Evolutionary conservation across 2,888 invertebrate genomes (phyloP), one percentile per base, ranked within the genome.

Genomic region (Aphidius colemani): DNA sequence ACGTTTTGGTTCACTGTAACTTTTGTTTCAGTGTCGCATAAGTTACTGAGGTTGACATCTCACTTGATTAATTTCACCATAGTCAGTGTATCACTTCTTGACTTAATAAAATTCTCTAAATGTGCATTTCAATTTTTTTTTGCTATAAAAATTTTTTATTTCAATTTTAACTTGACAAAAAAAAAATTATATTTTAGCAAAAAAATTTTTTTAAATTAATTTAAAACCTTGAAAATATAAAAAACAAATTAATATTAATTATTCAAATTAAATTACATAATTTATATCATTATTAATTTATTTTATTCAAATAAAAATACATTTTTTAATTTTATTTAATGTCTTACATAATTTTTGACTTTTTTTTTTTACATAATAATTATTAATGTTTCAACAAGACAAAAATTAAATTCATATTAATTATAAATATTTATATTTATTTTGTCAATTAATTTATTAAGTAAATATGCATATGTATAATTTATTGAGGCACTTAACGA

Each of bases 401-500:
- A 30, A 30, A 30, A 30, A 30, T 30, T 30, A 30, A 30, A 30
- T 5, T 30, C 30, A 30, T 30, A 30, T 30, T 30, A 30, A 30
- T 30, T 3, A 30, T 30, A 30, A 5, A 48, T 48, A 13, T 48
- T 13, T 57, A 30, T 10, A 5, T 44, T 56, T 13, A 13, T 56
- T 55, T 55, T 40, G 7, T 43, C 46, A 57, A 57, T 45, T 45
- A 46, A 46, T 30, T 39, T 57, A 57, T 57, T 45, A 46, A 57
- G 45, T 30, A 46, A 46, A 46, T 57, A 30, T 30, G 30, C 50
- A 59, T 50, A 45, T 66, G 61, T 69, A 75, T 78, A 81, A 80
- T 81, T 81, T 80, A 80, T 79, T 77, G 76, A 77, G 79, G 77
- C 80, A 81, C 79, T 81, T 77, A 76, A 74, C 71, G 71, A 66